Evolutionary conservation across 2,797 vertebrate species (phyloP).

Genomic region (Microcaecilia unicolor): DNA sequence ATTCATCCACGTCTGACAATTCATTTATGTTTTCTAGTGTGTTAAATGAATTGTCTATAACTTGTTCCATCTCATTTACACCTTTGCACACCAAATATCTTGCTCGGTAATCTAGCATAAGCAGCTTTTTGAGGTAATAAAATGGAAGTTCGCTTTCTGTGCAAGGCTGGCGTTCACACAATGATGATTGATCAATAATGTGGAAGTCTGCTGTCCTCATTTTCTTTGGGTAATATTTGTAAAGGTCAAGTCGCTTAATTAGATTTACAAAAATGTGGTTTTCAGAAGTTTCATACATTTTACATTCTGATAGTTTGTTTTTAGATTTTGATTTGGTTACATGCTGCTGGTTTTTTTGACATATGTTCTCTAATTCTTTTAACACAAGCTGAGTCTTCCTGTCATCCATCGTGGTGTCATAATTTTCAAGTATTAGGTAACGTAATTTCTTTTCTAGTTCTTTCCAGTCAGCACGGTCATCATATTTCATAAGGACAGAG

Average conservation of each 20-base stretch:
- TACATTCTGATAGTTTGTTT: no score
- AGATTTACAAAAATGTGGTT: conserved; percentile 23
- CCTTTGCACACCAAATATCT: conserved; percentile 28
- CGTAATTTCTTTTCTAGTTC: conserved; percentile 24
- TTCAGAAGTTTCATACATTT: no score
- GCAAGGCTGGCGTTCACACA: conserved; percentile 15
- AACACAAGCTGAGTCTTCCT: background rate
- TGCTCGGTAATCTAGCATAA: conserved; percentile 36
- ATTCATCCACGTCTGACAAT: conserved; percentile 1
- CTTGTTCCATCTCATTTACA: background rate
- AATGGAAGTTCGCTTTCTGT: conserved; percentile 15
- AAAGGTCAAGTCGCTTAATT: conserved; percentile 27
- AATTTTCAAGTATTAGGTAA: conserved; percentile 5
- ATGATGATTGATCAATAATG: conserved; percentile 15
- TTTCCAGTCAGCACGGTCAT: conserved; percentile 13
- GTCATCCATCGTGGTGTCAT: background rate
- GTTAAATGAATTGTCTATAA: background rate
- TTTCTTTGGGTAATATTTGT: conserved; percentile 26
- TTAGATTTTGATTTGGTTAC: background rate
- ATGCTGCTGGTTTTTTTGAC: background rate
- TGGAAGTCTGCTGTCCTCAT: conserved; percentile 31
- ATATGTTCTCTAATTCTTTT: conserved; percentile 17
- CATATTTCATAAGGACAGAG: conserved; percentile 13
- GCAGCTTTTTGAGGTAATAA: conserved; percentile 41
- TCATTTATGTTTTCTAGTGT: background rate